Evolutionary conservation across 2,888 invertebrate species (phyloP).

Genomic region (Aporophyla lueneburgensis): DNA sequence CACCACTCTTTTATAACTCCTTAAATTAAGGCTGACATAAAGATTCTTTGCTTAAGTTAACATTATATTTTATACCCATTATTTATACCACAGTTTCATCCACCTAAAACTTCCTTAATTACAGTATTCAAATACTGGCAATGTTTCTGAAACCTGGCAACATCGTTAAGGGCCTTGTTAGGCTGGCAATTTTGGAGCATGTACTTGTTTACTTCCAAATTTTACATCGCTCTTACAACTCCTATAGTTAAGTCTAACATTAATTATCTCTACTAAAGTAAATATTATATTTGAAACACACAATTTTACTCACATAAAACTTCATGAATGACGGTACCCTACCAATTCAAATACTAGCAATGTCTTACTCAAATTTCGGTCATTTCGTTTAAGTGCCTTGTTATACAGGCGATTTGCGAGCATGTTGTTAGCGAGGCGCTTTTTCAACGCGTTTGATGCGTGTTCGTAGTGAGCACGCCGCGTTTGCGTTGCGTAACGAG

Average conservation of each 20-base stretch:
- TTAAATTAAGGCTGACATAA: too few species aligned
- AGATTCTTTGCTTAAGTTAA: neutral
- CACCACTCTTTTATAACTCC: too few species aligned
- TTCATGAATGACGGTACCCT: slow-evolving; percentile 3
- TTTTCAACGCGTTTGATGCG: neutral
- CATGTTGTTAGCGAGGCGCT: neutral
- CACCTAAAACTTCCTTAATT: slow-evolving; percentile 1
- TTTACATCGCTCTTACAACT: neutral
- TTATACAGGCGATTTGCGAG: neutral
- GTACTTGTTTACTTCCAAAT: too few species aligned
- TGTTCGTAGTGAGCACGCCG: too few species aligned
- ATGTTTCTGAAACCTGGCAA: neutral
- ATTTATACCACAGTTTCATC: neutral
- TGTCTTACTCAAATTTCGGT: slow-evolving; percentile 1
- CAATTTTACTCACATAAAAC: neutral
- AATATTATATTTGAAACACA: neutral
- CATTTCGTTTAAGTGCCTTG: neutral
- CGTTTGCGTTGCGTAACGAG: too few species aligned
- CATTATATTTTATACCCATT: neutral
- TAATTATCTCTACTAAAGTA: neutral
- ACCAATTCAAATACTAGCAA: neutral
- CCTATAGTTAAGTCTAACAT: neutral
- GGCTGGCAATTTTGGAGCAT: neutral
- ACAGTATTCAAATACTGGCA: neutral
- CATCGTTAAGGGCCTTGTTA: neutral